Percentiles rank a stretch among this genome's conserved stretches.
These are phyloP conservation scores for Rhynchophorus ferrugineus DNA, from an alignment of 1,140 invertebrate genomes.

Conservation along the genomic window DNA sequence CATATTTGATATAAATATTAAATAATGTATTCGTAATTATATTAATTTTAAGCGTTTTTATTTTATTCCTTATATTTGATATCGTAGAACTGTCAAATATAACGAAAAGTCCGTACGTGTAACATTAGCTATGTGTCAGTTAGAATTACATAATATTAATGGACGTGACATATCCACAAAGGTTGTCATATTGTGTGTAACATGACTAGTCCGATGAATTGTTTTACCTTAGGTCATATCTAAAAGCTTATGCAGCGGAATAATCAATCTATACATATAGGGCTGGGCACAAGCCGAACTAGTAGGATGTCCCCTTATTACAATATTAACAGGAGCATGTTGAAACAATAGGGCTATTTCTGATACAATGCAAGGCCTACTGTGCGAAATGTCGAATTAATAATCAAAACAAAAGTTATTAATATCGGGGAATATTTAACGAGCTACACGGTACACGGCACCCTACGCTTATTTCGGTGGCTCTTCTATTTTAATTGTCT, in stretches of 20 bases:
- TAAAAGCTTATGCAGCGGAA: not conserved
- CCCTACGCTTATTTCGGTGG: too few species aligned
- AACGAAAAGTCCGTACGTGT: too few species aligned
- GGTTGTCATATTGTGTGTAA: not conserved
- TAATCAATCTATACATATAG: not conserved
- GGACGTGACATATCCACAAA: not conserved
- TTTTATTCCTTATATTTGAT: too few species aligned
- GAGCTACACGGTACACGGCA: too few species aligned
- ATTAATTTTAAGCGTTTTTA: too few species aligned
- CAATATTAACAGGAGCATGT: not conserved
- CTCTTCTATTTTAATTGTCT: not conserved
- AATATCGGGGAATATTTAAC: not conserved
- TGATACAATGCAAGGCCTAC: not conserved
- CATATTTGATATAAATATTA: too few species aligned
- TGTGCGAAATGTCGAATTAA: not conserved
- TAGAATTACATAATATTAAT: not conserved
- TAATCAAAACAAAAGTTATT: not conserved
- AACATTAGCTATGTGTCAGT: too few species aligned
- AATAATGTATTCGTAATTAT: too few species aligned
- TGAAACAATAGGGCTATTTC: not conserved
- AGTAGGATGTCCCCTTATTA: not conserved
- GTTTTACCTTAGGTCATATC: not conserved
- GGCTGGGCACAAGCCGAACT: not conserved
- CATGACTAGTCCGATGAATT: not conserved
- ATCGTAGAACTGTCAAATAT: too few species aligned